phyloP scores from a whole-genome alignment of 1,140 invertebrate species.

The Drosophila persimilis region DNA sequence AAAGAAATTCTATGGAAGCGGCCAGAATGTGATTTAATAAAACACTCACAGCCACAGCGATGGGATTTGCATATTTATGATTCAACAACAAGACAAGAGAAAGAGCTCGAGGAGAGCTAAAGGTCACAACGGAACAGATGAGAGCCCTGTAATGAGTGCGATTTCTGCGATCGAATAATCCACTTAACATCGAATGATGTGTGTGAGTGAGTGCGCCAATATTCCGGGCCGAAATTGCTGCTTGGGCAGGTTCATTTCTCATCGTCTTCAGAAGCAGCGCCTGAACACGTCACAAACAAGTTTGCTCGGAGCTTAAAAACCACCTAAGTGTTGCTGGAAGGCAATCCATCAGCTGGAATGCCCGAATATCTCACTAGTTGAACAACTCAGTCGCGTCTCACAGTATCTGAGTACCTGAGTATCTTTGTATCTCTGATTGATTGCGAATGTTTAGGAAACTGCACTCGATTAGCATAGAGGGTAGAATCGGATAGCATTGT shows the following conservation, averaged over 20 bases:
- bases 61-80: constrained; percentile 71
- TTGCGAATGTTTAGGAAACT: constrained; percentile 61
- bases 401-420: background rate
- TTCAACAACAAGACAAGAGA: constrained; percentile 16
- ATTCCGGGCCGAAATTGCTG: constrained; percentile 23
- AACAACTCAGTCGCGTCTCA: no score
- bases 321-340: background rate
- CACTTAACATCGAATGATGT: background rate
- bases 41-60: constrained; percentile 47
- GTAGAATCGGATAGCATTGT: constrained; percentile 1
- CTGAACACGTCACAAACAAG: constrained; percentile 61
- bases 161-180: constrained; percentile 1
- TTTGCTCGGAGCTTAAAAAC: constrained; percentile 17
- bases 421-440: constrained; percentile 25
- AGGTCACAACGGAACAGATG: constrained; percentile 17
- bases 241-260: constrained; percentile 26
- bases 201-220: background rate
- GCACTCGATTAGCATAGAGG: constrained; percentile 61
- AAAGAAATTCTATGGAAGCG: constrained; percentile 72
- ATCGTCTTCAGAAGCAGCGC: constrained; percentile 4
- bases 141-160: constrained; percentile 37
- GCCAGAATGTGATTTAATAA: constrained; percentile 60
- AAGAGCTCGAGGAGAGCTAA: constrained; percentile 22
- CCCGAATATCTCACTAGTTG: constrained; percentile 18
- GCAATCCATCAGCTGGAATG: constrained; percentile 37